Base-by-base conservation (phyloP, 1,140 invertebrate species). In the Oedothorax gibbosus region DNA sequence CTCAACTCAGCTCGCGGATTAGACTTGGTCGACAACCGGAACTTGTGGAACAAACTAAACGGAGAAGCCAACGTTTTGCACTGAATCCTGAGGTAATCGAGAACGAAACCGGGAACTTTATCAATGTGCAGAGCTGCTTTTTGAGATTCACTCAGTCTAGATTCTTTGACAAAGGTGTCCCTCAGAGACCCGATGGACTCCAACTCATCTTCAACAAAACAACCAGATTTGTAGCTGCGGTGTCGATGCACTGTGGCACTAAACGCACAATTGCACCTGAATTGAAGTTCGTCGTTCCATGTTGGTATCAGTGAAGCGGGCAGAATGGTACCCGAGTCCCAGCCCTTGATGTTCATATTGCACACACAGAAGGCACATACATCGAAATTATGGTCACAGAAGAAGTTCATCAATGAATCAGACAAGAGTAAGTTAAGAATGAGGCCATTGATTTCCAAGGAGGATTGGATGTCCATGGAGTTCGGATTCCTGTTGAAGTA, bases 291-390 rank as follows among this genome's bases (percentile, higher is more conserved):
- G 85, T 97, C 95, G 71, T 81, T 82, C 66, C 71, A 65, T 0
- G 51, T 72, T 12, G 77, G 85, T 64, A 85, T 82, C 57, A 87
- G 81, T 8, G 76, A 78, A 76, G 79, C 86, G 20, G 93, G 92
- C 56, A 98, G 92, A 91, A 98, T 98, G 49, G 97, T 93, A 0
- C 94, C 94, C 4, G 96, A 94, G 90, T 99, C 97, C 21, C 95
- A 94, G 54, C 97, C 97, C 89, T 96, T 95, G 3, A 95, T 93
- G 81, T 95, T 95, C 80, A 95, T 96, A 89, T 98, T 98, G 90
- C 98, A 99, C n/a, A 99, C 98, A 90, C 98, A 99, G 62, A 99
- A 93, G 86, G 96, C 97, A 93, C 97, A 99, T 91, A 96, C 98
- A 88, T 99, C 96, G 90, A 99, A 99, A 90, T 99, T 99, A 89